phyloP scores from a whole-genome alignment of 2,113 vertebrate species.

The Rhynchomys soricoides region DNA sequence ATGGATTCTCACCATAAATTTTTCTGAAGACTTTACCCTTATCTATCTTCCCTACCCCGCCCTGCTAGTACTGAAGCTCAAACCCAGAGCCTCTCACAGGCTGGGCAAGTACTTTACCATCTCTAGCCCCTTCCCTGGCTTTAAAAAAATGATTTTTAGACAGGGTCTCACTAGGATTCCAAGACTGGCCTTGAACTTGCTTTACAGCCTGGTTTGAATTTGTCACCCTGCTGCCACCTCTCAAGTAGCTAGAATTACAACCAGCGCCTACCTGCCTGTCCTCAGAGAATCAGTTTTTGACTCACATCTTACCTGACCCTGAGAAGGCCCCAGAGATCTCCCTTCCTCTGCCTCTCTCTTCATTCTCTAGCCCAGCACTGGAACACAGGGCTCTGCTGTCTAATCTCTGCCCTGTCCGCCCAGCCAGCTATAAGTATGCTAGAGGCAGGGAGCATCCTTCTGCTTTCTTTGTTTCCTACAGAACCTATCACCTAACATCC shows the following conservation, averaged over 20 bases:
- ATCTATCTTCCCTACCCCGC: too few species aligned
- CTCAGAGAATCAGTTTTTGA: background rate
- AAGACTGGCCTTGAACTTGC: background rate
- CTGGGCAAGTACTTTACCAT: too few species aligned
- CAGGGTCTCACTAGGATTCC: background rate
- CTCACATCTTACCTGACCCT: background rate
- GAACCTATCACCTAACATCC: background rate
- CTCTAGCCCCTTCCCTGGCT: too few species aligned
- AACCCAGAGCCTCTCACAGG: too few species aligned
- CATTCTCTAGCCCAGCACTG: background rate
- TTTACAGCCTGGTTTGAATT: background rate
- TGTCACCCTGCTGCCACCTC: background rate
- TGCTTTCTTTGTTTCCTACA: background rate
- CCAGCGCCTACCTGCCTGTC: background rate
- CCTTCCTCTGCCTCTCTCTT: constrained; percentile 35
- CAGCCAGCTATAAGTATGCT: background rate
- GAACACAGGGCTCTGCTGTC: background rate
- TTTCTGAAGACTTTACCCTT: background rate
- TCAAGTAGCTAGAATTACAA: background rate
- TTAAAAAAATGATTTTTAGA: background rate
- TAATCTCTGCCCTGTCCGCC: background rate
- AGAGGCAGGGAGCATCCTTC: background rate
- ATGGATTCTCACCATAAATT: background rate
- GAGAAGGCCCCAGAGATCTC: background rate
- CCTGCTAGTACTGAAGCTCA: too few species aligned